These are phyloP conservation scores for Bursaphelenchus mucronatus DNA, from an alignment of 1,140 invertebrate genomes.

Conservation along the genomic window DNA sequence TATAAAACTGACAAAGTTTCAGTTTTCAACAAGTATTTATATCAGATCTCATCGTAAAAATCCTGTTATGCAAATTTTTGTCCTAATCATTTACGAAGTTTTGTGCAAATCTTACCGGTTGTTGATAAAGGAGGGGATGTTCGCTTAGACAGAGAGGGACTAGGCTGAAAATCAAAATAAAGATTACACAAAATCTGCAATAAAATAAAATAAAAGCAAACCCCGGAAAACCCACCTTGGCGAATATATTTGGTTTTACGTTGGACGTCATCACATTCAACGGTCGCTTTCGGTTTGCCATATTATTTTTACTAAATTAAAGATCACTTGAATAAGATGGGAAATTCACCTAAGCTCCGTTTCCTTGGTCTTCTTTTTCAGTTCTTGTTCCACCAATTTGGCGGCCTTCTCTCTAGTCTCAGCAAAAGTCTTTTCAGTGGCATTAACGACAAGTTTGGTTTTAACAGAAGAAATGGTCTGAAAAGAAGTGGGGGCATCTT, in stretches of 20 bases:
- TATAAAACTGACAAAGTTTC: background rate
- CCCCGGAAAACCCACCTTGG: background rate
- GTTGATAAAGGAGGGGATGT: too few relatives aligned
- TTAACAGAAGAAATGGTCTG: slow-evolving; percentile 3
- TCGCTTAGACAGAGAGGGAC: background rate
- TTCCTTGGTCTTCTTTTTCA: background rate
- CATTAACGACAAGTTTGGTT: slow-evolving; percentile 12
- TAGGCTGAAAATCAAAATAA: background rate
- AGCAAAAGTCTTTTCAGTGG: slow-evolving; percentile 19
- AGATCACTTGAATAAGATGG: background rate
- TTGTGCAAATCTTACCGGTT: background rate
- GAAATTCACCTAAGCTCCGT: slow-evolving; percentile 2
- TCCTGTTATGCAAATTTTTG: background rate
- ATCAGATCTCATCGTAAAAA: background rate
- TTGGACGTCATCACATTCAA: background rate
- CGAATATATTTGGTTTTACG: background rate
- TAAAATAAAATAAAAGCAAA: slow-evolving; percentile 5
- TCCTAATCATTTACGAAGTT: background rate
- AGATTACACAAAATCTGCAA: background rate
- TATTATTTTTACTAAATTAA: slow-evolving; percentile 2
- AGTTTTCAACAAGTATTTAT: background rate
- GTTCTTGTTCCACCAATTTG: slow-evolving; percentile 15
- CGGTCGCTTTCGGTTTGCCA: background rate
- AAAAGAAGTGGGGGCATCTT: slow-evolving; percentile 3
- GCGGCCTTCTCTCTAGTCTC: slow-evolving; percentile 12